phyloP scores from a whole-genome alignment of 2,113 vertebrate species.

The Caranx ignobilis region DNA sequence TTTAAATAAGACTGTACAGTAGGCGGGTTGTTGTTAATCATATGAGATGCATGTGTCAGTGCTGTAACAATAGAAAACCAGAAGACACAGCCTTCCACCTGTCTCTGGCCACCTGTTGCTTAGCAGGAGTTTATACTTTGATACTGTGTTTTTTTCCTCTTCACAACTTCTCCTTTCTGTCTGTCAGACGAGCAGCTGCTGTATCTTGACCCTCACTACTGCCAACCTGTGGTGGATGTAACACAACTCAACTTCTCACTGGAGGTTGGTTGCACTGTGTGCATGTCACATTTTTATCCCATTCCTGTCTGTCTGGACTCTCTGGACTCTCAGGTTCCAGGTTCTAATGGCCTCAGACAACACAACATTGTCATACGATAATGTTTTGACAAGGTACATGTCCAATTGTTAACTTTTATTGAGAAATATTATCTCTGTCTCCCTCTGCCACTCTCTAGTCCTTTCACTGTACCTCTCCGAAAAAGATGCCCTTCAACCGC shows the following conservation, averaged over 20 bases:
- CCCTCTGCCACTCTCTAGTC: constrained; percentile 77
- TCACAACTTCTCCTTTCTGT: constrained; percentile 10
- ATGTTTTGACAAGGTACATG: constrained; percentile 1
- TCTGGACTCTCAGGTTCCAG: neutral
- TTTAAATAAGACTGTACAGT: neutral
- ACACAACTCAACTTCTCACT: constrained; percentile 86
- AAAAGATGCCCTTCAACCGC: constrained; percentile 91
- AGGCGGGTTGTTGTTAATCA: neutral
- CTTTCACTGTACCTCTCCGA: constrained; percentile 91
- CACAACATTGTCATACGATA: constrained; percentile 1
- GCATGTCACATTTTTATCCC: neutral
- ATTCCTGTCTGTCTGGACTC: neutral
- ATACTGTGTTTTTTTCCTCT: constrained; percentile 7
- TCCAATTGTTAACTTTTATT: neutral
- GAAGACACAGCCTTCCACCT: neutral
- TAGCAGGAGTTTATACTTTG: neutral
- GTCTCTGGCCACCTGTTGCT: neutral
- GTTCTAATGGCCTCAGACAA: neutral
- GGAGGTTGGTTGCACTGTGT: constrained; percentile 82
- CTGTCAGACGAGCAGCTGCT: constrained; percentile 90
- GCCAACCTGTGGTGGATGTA: constrained; percentile 90
- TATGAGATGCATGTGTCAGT: neutral
- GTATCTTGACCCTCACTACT: constrained; percentile 95
- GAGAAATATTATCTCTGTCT: neutral
- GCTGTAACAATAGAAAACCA: neutral